Evolutionary conservation across 2,797 vertebrate genomes (phyloP).

Genomic region (Lacerta bilineata): DNA sequence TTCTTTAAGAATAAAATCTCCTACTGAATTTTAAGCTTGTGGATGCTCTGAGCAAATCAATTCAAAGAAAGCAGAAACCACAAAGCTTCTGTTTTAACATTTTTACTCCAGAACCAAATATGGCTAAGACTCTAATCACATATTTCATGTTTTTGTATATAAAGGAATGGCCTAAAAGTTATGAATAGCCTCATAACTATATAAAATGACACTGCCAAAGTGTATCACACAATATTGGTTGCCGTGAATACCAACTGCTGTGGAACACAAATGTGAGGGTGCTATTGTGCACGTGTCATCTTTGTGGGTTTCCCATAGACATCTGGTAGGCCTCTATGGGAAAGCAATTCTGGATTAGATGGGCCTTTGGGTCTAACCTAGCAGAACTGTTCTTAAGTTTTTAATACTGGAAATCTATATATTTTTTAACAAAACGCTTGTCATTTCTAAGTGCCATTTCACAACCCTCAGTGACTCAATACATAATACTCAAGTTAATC

Average conservation of each 20-base stretch:
- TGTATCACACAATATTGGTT: constrained; percentile 14
- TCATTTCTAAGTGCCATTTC: constrained; percentile 6
- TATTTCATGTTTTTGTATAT: constrained; percentile 39
- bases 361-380: too few relatives aligned
- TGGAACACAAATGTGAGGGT: too few relatives aligned
- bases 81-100: constrained; percentile 18
- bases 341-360: too few relatives aligned
- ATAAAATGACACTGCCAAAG: constrained; percentile 21
- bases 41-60: constrained; percentile 44
- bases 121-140: constrained; percentile 38
- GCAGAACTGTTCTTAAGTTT: too few relatives aligned
- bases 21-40: constrained; percentile 11
- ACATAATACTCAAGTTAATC: neutral
- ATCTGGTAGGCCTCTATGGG: too few relatives aligned
- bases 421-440: neutral
- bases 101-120: constrained; percentile 43
- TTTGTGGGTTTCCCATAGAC: too few relatives aligned
- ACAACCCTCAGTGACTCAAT: neutral
- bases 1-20: constrained; percentile 30
- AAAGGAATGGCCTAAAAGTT: neutral
- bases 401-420: neutral
- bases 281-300: too few relatives aligned
- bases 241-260: neutral
- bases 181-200: neutral
- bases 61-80: constrained; percentile 58